phyloP scores from a whole-genome alignment of 2,888 invertebrate genomes.

The Cheilosia vulpina region DNA sequence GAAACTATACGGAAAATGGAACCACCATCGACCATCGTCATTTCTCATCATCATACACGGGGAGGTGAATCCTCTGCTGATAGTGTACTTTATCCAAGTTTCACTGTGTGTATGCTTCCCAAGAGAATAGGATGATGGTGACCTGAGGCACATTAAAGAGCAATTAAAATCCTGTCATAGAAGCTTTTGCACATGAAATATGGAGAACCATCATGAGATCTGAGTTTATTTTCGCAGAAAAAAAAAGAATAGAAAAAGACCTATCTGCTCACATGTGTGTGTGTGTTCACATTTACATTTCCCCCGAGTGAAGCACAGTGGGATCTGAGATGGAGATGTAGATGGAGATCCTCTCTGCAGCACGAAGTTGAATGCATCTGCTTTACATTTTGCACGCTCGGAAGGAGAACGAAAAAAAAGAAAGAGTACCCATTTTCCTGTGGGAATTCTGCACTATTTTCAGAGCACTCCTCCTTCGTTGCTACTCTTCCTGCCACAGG shows the following conservation, averaged over 20 bases:
- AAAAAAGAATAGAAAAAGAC: slow-evolving; percentile 1
- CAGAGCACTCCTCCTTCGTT: slow-evolving; percentile 44
- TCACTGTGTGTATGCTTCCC: slow-evolving; percentile 26
- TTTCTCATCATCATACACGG: slow-evolving; percentile 48
- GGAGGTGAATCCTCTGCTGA: slow-evolving; percentile 39
- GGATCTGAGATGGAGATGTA: slow-evolving; percentile 58
- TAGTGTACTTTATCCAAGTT: slow-evolving; percentile 60
- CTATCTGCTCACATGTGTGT: slow-evolving; percentile 4
- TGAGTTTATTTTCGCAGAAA: slow-evolving; percentile 45
- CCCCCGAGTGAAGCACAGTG: slow-evolving; percentile 26
- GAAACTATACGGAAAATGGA: slow-evolving; percentile 2
- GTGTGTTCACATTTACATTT: slow-evolving; percentile 52
- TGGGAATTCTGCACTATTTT: slow-evolving; percentile 67
- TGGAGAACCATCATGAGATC: slow-evolving; percentile 73
- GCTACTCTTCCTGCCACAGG: slow-evolving; percentile 43
- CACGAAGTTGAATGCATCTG: slow-evolving; percentile 63
- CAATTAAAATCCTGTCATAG: slow-evolving; percentile 75
- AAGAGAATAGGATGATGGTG: slow-evolving; percentile 58
- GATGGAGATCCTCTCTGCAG: slow-evolving; percentile 51
- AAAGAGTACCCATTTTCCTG: slow-evolving; percentile 57
- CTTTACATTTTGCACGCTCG: slow-evolving; percentile 65
- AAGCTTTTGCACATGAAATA: slow-evolving; percentile 74
- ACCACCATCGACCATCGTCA: slow-evolving; percentile 49
- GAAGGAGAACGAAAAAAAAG: slow-evolving; percentile 18
- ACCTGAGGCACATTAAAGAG: slow-evolving; percentile 75